Base-by-base conservation (phyloP, 2,888 invertebrate species). In the Rotaria magnacalcarata region DNA sequence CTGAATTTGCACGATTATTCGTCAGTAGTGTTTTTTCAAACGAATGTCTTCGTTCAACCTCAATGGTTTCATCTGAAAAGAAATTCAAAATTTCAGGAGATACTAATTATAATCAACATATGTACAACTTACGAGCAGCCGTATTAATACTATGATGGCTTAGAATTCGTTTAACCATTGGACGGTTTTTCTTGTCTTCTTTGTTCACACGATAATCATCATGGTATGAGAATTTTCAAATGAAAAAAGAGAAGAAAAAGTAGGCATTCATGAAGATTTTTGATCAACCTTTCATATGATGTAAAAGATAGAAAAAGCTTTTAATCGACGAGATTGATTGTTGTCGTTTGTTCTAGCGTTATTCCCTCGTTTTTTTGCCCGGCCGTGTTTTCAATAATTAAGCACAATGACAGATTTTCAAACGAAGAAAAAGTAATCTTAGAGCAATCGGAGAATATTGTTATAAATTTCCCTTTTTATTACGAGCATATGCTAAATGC, bases 361-460 rank as follows among this genome's bases (percentile, higher is more conserved):
- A 24, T 60, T 60, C 8, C 56, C 21, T 21, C 14, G 2, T 60
- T 27, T 60, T 60, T 60, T 60, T 60, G 8, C 58, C 58, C 58
- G 58, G n/a, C 7, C 58, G 58, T 60, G n/a, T 60, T 60, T 60
- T 60, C 58, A 60, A 60, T 60, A 60, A 60, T 60, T 60, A 27
- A 60, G 58, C 27, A 60, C 58, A 60, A 24, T 60, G 58, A 60
- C 58, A 60, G 58, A 60, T 60, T 60, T 60, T 60, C 27, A 60
- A 60, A 60, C 58, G 58, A 60, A n/a, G n/a, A 60, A 60, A 60
- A 60, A 60, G 11, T 60, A 60, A 60, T 60, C n/a, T 60, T 60
- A 60, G 27, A 24, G 27, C 58, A 60, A 60, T 60, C 58, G 58
- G 58, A 60, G 58, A 60, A 60, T 60, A 60, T 60, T 11, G 24